A percentile compares a stretch with the other conserved stretches of the same genome.
Evolutionary conservation across 2,797 vertebrate genomes (phyloP).

Genomic region (Morelia viridis): DNA sequence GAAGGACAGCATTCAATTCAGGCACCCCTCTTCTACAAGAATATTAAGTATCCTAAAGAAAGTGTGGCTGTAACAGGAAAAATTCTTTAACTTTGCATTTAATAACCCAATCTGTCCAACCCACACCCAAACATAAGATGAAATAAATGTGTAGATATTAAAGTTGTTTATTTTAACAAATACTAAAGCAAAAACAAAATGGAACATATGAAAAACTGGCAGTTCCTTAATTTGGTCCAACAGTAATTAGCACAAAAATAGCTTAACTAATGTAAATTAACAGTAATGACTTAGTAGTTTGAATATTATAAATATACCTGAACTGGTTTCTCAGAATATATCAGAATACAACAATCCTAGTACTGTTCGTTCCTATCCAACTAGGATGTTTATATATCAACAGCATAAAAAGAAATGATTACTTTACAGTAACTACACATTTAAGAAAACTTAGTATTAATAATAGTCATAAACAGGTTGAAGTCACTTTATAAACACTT

Average conservation of each 20-base stretch:
- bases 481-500: constrained; percentile 8
- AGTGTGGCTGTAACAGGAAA: neutral
- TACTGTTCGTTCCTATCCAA: constrained; percentile 54
- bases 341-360: constrained; percentile 27
- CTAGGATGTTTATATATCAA: constrained; percentile 48
- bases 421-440: constrained; percentile 67
- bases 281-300: constrained; percentile 31
- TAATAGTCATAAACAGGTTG: constrained; percentile 38
- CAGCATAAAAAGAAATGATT: constrained; percentile 36
- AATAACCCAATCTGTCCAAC: neutral
- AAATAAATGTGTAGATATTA: neutral
- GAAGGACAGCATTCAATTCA: neutral
- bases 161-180: constrained; percentile 65
- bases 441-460: constrained; percentile 37
- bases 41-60: neutral
- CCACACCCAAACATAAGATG: neutral
- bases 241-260: constrained; percentile 67
- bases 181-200: constrained; percentile 61
- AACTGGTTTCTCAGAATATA: constrained; percentile 40
- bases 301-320: constrained; percentile 64
- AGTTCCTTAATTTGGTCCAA: constrained; percentile 52
- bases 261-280: constrained; percentile 52
- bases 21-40: neutral
- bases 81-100: neutral
- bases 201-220: constrained; percentile 67